Percentiles rank a stretch among this genome's conserved stretches.
phyloP scores from a whole-genome alignment of 2,888 invertebrate species.

The Hedychridium roseum region DNA sequence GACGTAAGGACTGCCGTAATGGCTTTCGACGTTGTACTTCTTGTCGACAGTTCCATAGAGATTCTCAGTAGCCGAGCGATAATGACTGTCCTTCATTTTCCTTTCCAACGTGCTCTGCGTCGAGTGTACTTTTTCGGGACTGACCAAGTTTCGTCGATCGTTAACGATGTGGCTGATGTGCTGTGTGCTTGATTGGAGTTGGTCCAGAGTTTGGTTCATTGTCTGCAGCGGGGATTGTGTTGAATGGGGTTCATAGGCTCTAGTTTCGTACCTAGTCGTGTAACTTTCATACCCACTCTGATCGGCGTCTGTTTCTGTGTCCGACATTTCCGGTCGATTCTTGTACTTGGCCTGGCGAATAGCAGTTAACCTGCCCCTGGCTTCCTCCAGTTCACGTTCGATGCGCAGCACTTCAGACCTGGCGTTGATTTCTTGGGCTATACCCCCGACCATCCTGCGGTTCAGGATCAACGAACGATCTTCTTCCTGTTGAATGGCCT shows the following conservation, averaged over 20 bases:
- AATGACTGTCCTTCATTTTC: constrained; percentile 48
- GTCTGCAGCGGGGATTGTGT: constrained; percentile 45
- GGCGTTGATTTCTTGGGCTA: constrained; percentile 95
- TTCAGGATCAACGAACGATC: constrained; percentile 91
- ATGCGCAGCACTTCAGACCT: constrained; percentile 91
- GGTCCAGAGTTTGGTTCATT: constrained; percentile 40
- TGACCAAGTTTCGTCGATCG: constrained; percentile 48
- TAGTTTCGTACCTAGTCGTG: constrained; percentile 66
- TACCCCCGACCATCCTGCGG: constrained; percentile 93
- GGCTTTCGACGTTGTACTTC: constrained; percentile 29
- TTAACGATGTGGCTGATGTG: constrained; percentile 45
- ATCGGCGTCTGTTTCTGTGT: constrained; percentile 73
- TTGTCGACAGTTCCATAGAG: constrained; percentile 45
- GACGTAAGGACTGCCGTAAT: constrained; percentile 33
- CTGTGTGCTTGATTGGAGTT: constrained; percentile 39
- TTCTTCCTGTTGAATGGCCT: constrained; percentile 90
- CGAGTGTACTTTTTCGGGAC: constrained; percentile 57
- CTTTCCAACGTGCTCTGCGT: constrained; percentile 56
- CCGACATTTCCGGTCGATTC: constrained; percentile 68
- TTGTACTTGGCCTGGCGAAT: constrained; percentile 94
- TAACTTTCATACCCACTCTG: constrained; percentile 63
- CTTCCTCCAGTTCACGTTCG: constrained; percentile 92
- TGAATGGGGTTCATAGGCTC: constrained; percentile 67
- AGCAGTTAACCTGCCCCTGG: constrained; percentile 86
- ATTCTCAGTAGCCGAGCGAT: constrained; percentile 31